Evolutionary conservation across 2,888 invertebrate genomes (phyloP).

Genomic region (Octonoba sinensis): DNA sequence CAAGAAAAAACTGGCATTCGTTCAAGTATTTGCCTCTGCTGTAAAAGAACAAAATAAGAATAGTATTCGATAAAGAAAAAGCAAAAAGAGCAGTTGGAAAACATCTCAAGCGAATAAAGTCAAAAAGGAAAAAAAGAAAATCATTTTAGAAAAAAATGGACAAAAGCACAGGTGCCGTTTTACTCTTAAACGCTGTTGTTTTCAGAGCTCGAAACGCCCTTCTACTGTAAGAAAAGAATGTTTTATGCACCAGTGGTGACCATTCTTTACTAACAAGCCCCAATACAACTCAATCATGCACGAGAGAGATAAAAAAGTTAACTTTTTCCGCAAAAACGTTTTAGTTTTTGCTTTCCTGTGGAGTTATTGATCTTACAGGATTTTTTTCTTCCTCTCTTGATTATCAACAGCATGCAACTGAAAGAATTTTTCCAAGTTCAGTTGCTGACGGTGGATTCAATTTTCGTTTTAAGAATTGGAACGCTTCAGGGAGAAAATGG

Average conservation of each 20-base stretch:
- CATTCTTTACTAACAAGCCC: constrained; percentile 18
- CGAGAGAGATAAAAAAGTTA: constrained; percentile 13
- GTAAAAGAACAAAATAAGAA: too few species aligned
- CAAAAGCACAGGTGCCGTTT: constrained; percentile 51
- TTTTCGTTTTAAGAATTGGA: too few species aligned
- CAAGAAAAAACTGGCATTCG: too few species aligned
- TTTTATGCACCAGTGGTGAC: constrained; percentile 35
- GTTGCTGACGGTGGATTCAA: too few species aligned
- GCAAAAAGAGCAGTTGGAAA: constrained; percentile 28
- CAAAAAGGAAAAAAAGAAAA: constrained; percentile 12
- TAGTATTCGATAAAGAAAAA: background rate
- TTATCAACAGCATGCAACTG: too few species aligned
- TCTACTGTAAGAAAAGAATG: constrained; percentile 6
- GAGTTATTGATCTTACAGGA: too few species aligned
- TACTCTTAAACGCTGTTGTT: constrained; percentile 45
- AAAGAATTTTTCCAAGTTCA: too few species aligned
- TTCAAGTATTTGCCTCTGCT: too few species aligned
- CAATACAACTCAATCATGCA: constrained; percentile 40
- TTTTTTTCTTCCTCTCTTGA: too few species aligned
- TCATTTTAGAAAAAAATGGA: constrained; percentile 20
- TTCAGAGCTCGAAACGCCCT: constrained; percentile 20
- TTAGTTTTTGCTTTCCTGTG: constrained; percentile 1
- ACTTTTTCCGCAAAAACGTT: constrained; percentile 1
- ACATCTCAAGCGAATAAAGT: constrained; percentile 41
- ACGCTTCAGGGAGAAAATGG: too few species aligned